These are phyloP conservation scores for Heliothis subflexa DNA, from an alignment of 1,140 invertebrate genomes.

Conservation along the genomic window DNA sequence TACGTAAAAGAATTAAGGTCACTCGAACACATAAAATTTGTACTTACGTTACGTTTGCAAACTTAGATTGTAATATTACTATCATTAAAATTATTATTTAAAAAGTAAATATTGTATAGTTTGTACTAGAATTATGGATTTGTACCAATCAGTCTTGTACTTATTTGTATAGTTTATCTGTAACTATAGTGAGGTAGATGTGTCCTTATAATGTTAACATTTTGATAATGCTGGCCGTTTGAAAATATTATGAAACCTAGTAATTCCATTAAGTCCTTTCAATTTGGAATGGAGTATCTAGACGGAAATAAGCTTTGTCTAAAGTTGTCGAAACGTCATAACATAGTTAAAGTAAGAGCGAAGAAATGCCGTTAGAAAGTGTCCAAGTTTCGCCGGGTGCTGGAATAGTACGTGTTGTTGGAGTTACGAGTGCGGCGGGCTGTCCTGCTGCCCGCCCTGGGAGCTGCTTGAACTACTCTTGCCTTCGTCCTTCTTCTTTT, in stretches of 20 bases:
- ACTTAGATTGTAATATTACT: slow-evolving; percentile 66
- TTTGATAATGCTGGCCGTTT: not conserved
- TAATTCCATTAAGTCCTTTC: slow-evolving; percentile 20
- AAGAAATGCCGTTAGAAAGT: slow-evolving; percentile 47
- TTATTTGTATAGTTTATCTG: slow-evolving; percentile 65
- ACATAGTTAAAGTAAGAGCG: slow-evolving; percentile 29
- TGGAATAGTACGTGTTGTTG: slow-evolving; percentile 28
- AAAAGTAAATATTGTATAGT: slow-evolving; percentile 54
- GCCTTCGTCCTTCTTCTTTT: slow-evolving; percentile 73
- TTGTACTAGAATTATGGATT: slow-evolving; percentile 74
- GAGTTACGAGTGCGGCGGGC: slow-evolving; percentile 66
- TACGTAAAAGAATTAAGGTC: slow-evolving; percentile 73
- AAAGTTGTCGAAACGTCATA: slow-evolving; percentile 23
- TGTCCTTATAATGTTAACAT: slow-evolving; percentile 24
- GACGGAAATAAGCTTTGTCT: slow-evolving; percentile 33
- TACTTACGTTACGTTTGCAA: slow-evolving; percentile 75
- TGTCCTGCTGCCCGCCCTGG: slow-evolving; percentile 69
- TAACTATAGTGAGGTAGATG: slow-evolving; percentile 75
- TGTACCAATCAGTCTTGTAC: slow-evolving; percentile 81
- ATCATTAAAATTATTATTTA: slow-evolving; percentile 61
- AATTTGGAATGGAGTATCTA: slow-evolving; percentile 40
- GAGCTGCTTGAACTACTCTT: slow-evolving; percentile 72
- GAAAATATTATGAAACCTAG: not conserved
- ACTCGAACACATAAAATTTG: slow-evolving; percentile 81
- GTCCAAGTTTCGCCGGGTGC: slow-evolving; percentile 45